These are phyloP conservation scores for Eurosta solidaginis DNA, from an alignment of 1,140 invertebrate genomes.

Conservation along the genomic window DNA sequence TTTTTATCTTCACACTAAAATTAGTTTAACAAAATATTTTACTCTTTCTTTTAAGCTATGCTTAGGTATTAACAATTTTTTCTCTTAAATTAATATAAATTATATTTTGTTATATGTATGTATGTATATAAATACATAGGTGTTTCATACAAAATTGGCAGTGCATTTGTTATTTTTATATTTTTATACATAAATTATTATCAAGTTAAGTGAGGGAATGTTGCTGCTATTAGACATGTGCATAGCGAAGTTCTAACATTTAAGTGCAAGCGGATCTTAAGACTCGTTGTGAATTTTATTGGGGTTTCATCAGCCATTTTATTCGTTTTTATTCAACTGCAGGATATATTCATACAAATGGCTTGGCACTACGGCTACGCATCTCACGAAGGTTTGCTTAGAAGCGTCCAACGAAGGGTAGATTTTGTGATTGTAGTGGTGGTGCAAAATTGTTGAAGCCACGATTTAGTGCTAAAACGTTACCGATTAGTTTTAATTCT, in stretches of 20 bases:
- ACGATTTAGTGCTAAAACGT: slow-evolving; percentile 77
- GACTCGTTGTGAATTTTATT: too few relatives aligned
- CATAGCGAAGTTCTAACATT: not conserved
- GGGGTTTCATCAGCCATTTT: too few relatives aligned
- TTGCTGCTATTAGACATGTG: not conserved
- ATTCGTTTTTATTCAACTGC: too few relatives aligned
- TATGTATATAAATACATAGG: too few relatives aligned
- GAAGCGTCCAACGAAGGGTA: slow-evolving; percentile 45
- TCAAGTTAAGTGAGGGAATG: not conserved
- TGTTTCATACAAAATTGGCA: not conserved
- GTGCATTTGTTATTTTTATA: not conserved
- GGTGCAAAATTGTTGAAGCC: slow-evolving; percentile 60
- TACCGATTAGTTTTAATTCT: slow-evolving; percentile 75
- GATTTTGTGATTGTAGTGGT: slow-evolving; percentile 50
- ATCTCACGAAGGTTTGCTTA: slow-evolving; percentile 12
- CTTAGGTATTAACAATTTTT: too few relatives aligned
- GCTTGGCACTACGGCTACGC: not conserved
- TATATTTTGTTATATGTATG: too few relatives aligned
- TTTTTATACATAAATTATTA: too few relatives aligned
- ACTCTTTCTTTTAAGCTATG: too few relatives aligned
- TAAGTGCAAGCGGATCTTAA: not conserved
- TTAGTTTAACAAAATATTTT: too few relatives aligned
- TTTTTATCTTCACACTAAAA: too few relatives aligned
- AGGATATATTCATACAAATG: not conserved
- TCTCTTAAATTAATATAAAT: too few relatives aligned